Evolutionary conservation across 2,113 vertebrate genomes (phyloP).

Genomic region (Diadophis punctatus): DNA sequence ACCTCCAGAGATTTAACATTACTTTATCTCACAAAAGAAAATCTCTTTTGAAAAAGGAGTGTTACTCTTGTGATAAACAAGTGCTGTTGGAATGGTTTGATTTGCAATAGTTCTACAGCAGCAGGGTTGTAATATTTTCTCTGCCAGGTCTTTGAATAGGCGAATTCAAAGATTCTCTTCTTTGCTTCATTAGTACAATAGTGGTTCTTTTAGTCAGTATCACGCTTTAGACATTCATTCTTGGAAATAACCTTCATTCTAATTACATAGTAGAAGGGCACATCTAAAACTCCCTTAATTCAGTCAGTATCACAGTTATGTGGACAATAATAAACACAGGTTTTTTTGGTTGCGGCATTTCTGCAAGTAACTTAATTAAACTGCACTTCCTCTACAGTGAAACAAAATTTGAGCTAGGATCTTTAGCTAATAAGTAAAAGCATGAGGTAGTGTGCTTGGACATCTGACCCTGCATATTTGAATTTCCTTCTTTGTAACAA

Average conservation of each 20-base stretch:
- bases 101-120: not conserved
- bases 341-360: not conserved
- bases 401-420: not conserved
- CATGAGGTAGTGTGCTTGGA: not conserved
- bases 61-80: not conserved
- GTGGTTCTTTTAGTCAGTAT: not conserved
- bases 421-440: not conserved
- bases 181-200: not conserved
- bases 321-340: not conserved
- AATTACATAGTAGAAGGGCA: not conserved
- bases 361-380: not conserved
- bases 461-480: not conserved
- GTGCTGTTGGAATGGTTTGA: not conserved
- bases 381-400: not conserved
- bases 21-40: not conserved
- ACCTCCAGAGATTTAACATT: not conserved
- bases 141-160: not conserved
- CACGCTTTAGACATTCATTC: not conserved
- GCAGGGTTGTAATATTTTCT: not conserved
- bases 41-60: not conserved
- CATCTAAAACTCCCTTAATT: not conserved
- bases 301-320: not conserved
- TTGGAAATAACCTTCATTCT: not conserved
- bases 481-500: not conserved
- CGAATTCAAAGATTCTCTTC: not conserved